Evolutionary conservation across 2,113 vertebrate species (phyloP).

Genomic region (Nothobranchius kuhntae): DNA sequence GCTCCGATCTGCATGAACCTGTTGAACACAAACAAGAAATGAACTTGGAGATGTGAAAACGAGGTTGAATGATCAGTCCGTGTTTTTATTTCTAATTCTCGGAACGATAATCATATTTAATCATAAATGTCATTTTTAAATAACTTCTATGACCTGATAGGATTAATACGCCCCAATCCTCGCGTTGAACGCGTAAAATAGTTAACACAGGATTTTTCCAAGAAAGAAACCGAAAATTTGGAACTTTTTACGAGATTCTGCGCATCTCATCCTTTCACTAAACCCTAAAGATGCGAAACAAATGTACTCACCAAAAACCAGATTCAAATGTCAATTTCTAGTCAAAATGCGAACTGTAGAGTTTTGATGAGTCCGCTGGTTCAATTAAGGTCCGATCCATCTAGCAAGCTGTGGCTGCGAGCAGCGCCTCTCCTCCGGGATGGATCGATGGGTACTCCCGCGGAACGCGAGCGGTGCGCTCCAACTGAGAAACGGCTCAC

Average conservation of each 20-base stretch:
- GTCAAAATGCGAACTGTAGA: slow-evolving; percentile 1
- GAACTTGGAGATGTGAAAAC: too few species aligned
- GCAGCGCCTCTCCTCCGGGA: slow-evolving; percentile 33
- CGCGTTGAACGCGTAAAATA: not conserved
- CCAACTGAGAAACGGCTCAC: slow-evolving; percentile 1
- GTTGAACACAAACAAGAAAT: slow-evolving; percentile 48
- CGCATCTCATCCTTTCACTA: not conserved
- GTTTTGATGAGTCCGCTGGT: slow-evolving; percentile 25
- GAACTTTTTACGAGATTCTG: not conserved
- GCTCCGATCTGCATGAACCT: slow-evolving; percentile 45
- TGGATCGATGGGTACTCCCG: slow-evolving; percentile 21
- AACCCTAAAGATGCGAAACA: not conserved
- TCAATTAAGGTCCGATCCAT: slow-evolving; percentile 35
- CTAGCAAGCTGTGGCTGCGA: slow-evolving; percentile 22
- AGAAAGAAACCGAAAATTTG: not conserved
- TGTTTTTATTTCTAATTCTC: too few species aligned
- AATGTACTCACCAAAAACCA: slow-evolving; percentile 47
- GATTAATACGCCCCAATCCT: not conserved
- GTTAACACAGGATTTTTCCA: too few species aligned
- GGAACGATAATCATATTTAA: too few species aligned
- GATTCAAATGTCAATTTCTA: slow-evolving; percentile 30
- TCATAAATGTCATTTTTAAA: not conserved
- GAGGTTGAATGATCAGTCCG: too few species aligned
- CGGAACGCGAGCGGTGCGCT: slow-evolving; percentile 20
- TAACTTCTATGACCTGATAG: not conserved